Evolutionary conservation across 2,888 invertebrate genomes (phyloP), one percentile per base, ranked within the genome.

Genomic region (Julus scanicus): DNA sequence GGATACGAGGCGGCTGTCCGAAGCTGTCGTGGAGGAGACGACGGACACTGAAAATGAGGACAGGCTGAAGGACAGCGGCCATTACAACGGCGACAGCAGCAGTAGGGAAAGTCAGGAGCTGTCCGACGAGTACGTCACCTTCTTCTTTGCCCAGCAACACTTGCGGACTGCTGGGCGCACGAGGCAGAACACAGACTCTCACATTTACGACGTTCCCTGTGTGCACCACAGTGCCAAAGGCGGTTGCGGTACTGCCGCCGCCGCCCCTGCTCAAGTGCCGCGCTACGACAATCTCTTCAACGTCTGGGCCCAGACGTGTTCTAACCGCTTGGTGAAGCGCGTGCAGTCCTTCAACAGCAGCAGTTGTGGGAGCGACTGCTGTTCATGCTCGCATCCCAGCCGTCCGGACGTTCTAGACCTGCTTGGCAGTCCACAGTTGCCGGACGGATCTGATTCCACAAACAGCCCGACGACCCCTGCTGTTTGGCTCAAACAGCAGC

Each of bases 401-500:
- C 48, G 87, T 29, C 80, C 85, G 44, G 44, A 49, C 57, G n/a
- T 53, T 5, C 71, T 90, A 49, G 90, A 90, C 89, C 90, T 92
- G 89, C 29, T 39, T 1, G 87, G 87, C 17, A 39, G 37, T n/a
- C 71, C 87, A 44, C 39, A 86, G 2, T 89, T 90, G 11, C 88
- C 89, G 9, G 87, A n/a, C 13, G 86, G 88, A 53, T 40, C 48
- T 1, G 89, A 89, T 86, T 17, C 83, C 0, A 90, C 91, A 88
- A 93, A 93, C 88, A 93, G 93, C 88, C 95, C 95, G 0, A 95
- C 94, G 44, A 93, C 94, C 6, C 95, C 95, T 3, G 95, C 95
- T 88, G 94, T 95, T 89, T 95, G 95, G 95, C 91, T 95, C 40
- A 95, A 95, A 90, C 94, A 95, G 88, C 95, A 95, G 90, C 94